Percentiles rank a stretch among this genome's conserved stretches.
These are phyloP conservation scores for Xestobium rufovillosum DNA, from an alignment of 2,888 invertebrate species.

Conservation along the genomic window DNA sequence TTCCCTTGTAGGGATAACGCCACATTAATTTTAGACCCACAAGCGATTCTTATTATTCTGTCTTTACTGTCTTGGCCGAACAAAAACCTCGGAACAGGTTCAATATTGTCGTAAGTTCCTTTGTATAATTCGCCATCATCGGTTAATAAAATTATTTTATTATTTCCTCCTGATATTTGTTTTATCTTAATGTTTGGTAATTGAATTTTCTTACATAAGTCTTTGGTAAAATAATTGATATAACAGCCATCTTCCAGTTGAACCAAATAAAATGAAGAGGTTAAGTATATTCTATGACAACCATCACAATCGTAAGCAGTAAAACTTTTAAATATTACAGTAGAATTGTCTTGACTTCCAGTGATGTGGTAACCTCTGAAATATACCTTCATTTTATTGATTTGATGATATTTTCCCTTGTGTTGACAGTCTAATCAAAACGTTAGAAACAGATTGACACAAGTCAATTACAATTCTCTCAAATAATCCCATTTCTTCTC, in stretches of 20 bases:
- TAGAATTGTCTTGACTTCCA: neutral
- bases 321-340: constrained; percentile 1
- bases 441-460: too few relatives aligned
- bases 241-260: neutral
- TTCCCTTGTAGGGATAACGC: constrained; percentile 45
- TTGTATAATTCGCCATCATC: constrained; percentile 29
- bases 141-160: constrained; percentile 29
- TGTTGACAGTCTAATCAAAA: constrained; percentile 22
- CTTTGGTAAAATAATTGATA: neutral
- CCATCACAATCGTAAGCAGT: neutral
- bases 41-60: constrained; percentile 42
- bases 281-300: neutral
- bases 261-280: neutral
- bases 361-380: constrained; percentile 40
- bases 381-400: constrained; percentile 39
- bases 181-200: constrained; percentile 12
- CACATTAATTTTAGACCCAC: constrained; percentile 44
- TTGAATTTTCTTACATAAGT: constrained; percentile 10
- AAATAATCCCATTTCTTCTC: too few relatives aligned
- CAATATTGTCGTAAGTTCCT: too few relatives aligned
- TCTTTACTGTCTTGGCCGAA: too few relatives aligned
- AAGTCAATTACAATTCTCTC: too few relatives aligned
- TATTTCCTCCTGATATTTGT: constrained; percentile 29
- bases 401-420: constrained; percentile 25
- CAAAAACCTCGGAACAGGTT: too few relatives aligned